phyloP scores from a whole-genome alignment of 1,140 invertebrate species.

The Holcopasites calliopsidis region DNA sequence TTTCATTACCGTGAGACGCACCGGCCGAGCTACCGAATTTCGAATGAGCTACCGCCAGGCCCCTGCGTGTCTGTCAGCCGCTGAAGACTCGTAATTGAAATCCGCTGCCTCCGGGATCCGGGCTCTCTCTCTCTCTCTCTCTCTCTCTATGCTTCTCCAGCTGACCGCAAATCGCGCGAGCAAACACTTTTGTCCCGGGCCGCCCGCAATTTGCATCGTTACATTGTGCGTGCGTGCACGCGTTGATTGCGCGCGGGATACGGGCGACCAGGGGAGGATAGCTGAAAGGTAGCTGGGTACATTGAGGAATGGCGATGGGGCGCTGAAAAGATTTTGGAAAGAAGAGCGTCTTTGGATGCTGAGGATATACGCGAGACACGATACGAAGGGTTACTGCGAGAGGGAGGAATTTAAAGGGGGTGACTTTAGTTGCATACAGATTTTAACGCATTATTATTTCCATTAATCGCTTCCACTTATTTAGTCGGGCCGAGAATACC shows the following conservation, averaged over 20 bases:
- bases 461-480: no score
- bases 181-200: slow-evolving; percentile 77
- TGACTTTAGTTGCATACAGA: no score
- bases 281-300: not conserved
- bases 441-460: no score
- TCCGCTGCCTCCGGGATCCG: slow-evolving; percentile 70
- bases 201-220: slow-evolving; percentile 73
- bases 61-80: slow-evolving; percentile 51
- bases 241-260: not conserved
- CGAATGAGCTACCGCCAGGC: slow-evolving; percentile 75
- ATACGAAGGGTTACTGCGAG: no score
- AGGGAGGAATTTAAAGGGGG: no score
- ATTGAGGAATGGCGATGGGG: not conserved
- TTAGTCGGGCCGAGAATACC: slow-evolving; percentile 11
- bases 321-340: not conserved
- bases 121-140: slow-evolving; percentile 17
- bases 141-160: not conserved
- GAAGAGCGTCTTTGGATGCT: not conserved
- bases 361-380: not conserved
- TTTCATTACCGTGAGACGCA: slow-evolving; percentile 77
- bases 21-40: slow-evolving; percentile 78
- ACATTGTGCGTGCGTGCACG: slow-evolving; percentile 48
- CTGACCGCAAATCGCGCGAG: slow-evolving; percentile 77
- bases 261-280: not conserved
- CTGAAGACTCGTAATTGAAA: slow-evolving; percentile 78